Evolutionary conservation across 1,140 invertebrate genomes (phyloP).

Genomic region (Trachymyrmex septentrionalis): DNA sequence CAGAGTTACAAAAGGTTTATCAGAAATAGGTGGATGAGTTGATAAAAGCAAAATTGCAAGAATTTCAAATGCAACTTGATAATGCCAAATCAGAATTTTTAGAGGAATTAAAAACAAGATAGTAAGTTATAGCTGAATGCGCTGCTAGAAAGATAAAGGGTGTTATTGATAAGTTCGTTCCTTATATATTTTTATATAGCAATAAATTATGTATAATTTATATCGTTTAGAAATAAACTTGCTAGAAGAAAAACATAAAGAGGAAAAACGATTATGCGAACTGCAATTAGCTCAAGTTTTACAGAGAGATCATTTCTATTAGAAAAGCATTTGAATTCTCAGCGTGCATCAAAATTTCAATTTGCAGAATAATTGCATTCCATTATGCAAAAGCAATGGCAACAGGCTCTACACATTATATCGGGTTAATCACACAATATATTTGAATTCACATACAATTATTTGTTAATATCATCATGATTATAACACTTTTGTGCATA

Average conservation of each 20-base stretch:
- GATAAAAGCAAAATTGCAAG: constrained; percentile 91
- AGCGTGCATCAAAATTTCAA: constrained; percentile 88
- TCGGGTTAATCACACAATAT: constrained; percentile 81
- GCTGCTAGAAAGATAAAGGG: constrained; percentile 90
- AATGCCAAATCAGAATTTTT: constrained; percentile 89
- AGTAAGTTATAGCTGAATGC: constrained; percentile 89
- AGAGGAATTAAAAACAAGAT: constrained; percentile 89
- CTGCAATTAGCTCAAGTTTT: constrained; percentile 89
- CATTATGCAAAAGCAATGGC: constrained; percentile 93
- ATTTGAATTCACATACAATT: constrained; percentile 10
- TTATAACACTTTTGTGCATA: not conserved
- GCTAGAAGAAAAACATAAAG: constrained; percentile 92
- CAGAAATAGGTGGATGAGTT: constrained; percentile 93
- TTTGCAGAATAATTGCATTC: constrained; percentile 91
- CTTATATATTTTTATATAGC: not conserved
- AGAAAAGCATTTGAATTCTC: constrained; percentile 88
- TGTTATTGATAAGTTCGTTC: constrained; percentile 90
- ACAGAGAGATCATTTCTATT: constrained; percentile 89
- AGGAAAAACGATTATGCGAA: constrained; percentile 90
- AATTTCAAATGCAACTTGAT: constrained; percentile 92
- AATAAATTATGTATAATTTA: not conserved
- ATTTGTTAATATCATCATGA: constrained; percentile 16
- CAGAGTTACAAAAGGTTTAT: constrained; percentile 91
- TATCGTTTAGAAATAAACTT: constrained; percentile 90
- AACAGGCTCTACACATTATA: constrained; percentile 91